phyloP scores from a whole-genome alignment of 2,113 vertebrate species.

The Physeter macrocephalus region DNA sequence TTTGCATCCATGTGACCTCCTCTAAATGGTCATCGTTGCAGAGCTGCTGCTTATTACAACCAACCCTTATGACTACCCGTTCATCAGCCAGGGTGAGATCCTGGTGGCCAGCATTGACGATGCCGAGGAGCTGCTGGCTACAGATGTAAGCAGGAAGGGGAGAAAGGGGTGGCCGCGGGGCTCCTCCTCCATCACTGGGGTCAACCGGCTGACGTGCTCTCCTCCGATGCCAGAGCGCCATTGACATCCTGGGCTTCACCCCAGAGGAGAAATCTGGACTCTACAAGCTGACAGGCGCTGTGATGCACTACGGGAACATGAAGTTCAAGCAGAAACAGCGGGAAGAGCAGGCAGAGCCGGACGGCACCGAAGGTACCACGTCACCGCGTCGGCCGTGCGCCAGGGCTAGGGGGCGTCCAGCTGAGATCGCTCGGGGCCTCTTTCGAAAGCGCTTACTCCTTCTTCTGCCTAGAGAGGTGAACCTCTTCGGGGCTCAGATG shows the following conservation, averaged over 20 bases:
- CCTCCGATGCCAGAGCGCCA: slow-evolving; percentile 74
- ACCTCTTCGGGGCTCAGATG: not conserved
- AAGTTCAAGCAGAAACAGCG: slow-evolving; percentile 84
- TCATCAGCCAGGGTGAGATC: slow-evolving; percentile 86
- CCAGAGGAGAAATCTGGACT: slow-evolving; percentile 78
- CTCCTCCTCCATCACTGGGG: not conserved
- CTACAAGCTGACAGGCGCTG: slow-evolving; percentile 79
- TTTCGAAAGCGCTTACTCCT: not conserved
- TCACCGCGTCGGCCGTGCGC: accelerated
- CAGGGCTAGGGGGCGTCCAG: not conserved
- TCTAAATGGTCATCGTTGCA: slow-evolving; percentile 54
- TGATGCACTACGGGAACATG: slow-evolving; percentile 83
- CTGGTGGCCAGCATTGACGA: slow-evolving; percentile 82
- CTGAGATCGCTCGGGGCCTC: not conserved
- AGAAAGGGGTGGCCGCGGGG: not conserved
- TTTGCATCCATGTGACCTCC: not conserved
- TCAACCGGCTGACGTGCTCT: accelerated
- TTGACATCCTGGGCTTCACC: slow-evolving; percentile 82
- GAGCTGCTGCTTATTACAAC: slow-evolving; percentile 82
- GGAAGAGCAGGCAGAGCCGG: slow-evolving; percentile 83
- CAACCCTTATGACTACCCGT: slow-evolving; percentile 81
- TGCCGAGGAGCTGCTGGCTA: slow-evolving; percentile 80
- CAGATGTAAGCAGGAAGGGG: slow-evolving; percentile 74
- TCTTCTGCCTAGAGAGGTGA: not conserved
- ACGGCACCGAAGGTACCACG: slow-evolving; percentile 78